Base-by-base conservation (phyloP, 2,888 invertebrate genomes). In the Colostygia pectinataria region DNA sequence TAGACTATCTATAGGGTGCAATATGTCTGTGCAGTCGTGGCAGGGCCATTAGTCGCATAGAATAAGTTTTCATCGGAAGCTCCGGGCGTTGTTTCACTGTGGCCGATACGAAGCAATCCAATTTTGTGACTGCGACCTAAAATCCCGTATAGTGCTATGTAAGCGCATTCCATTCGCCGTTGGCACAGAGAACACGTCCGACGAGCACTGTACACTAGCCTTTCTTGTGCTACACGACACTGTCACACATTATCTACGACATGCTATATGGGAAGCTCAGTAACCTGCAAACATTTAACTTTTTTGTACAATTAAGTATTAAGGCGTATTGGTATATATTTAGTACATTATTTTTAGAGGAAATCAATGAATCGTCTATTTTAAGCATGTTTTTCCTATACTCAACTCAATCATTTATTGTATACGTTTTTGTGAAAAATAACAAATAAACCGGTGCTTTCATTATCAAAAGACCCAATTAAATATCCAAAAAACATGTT, bases 81-180 rank as follows among this genome's bases (percentile, higher is more conserved):
- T 74, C 58, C 57, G 57, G 65, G 63, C 68, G 66, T 52, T 77
- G 70, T 76, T 77, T 74, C 65, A 61, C 61, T 55, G 66, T 59
- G 63, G 67, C 69, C 68, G 66, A 73, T 74, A 72, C 71, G 65
- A 77, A 60, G 63, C 78, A 81, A 83, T 84, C 74, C 77, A 80
- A 87, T 86, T 83, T 81, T 72, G 74, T 73, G 63, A 75, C 62
- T 63, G 64, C 60, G 61, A 65, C 71, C 70, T 72, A 77, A 83
- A 78, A 77, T 77, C 70, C 48, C 45, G 47, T 44, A 46, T 39
- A 63, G 53, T 61, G 65, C 69, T 49, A 59, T 66, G 64, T 62
- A 68, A 66, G 61, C 68, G 67, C 64, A 77, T 79, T 72, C 75
- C 67, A 66, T 71, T 68, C 67, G 66, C 59, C 61, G 65, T 56